Evolutionary conservation across 2,888 invertebrate genomes (phyloP), one percentile per base, ranked within the genome.

Genomic region (Hedychridium roseum): DNA sequence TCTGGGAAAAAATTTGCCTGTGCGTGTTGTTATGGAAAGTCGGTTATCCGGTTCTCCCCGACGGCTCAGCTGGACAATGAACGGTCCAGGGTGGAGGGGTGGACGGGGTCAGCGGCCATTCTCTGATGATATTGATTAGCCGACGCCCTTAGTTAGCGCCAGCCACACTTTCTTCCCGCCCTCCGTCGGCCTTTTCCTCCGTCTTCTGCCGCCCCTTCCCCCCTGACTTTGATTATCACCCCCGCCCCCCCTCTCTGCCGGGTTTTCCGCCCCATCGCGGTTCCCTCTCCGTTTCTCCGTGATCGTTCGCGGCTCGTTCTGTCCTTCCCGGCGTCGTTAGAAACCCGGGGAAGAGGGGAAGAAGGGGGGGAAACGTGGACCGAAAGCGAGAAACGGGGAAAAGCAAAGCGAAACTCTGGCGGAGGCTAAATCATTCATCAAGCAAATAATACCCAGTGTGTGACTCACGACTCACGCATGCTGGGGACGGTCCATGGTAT

Each of bases 101-200:
- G 46, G 51, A 46, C 50, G 50, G 59, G 64, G 64, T 64, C 64
- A 66, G 68, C 68, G 68, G 70, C 72, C 73, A 71, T 74, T 72
- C 68, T 59, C 66, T 69, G 73, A 73, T 72, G 71, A 76, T 76
- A 76, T 76, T 76, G 76, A 76, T 76, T 76, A 76, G 76, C 73
- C 76, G 74, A 76, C 76, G 76, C 76, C 76, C 76, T 73, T 76
- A 76, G 76, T 76, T 76, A 76, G 72, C 76, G 71, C 74, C 70
- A 59, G 61, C 68, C 67, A 69, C 70, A 65, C 65, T 73, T 70
- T 70, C 70, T 66, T 70, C 64, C 48, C 44, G 54, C 58, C 60
- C 54, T 47, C 57, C 50, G 60, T n/a, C 54, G 53, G 50, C 52
- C 45, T 61, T 51, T 55, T 41, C 38, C 52, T 43, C 36, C 39